Conservation (phyloP, 2,113 vertebrate genomes). For the Numenius arquata region DNA sequence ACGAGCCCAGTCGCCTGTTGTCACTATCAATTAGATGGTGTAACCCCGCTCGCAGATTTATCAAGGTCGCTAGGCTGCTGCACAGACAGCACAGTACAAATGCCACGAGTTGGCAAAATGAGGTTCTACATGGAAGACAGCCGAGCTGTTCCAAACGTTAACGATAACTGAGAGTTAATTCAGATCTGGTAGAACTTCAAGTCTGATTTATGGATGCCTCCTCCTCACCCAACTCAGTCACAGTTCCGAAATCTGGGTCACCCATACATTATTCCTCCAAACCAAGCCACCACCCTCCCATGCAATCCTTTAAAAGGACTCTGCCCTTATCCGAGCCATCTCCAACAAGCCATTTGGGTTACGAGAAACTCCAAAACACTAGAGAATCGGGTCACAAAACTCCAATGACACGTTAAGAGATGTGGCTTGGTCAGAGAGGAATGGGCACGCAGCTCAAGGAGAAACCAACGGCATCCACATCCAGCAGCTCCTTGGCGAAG, state of each 20-base stretch:
- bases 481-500: neutral
- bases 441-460: neutral
- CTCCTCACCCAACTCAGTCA: neutral
- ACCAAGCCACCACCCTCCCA: neutral
- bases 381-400: neutral
- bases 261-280: neutral
- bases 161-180: neutral
- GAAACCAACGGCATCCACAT: neutral
- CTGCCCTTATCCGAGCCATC: neutral
- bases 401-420: neutral
- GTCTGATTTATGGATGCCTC: neutral
- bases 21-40: accelerated
- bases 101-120: neutral
- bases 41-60: neutral
- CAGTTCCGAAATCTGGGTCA: conserved; percentile 39
- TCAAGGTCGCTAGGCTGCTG: neutral
- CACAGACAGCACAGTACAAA: neutral
- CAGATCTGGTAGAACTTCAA: neutral
- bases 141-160: neutral
- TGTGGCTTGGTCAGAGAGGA: neutral
- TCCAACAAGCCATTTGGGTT: neutral
- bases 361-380: neutral
- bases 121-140: neutral
- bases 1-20: neutral
- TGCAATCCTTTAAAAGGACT: neutral